These are phyloP conservation scores for Gymnorhina tibicen DNA, from an alignment of 2,113 vertebrate genomes.

Conservation along the genomic window DNA sequence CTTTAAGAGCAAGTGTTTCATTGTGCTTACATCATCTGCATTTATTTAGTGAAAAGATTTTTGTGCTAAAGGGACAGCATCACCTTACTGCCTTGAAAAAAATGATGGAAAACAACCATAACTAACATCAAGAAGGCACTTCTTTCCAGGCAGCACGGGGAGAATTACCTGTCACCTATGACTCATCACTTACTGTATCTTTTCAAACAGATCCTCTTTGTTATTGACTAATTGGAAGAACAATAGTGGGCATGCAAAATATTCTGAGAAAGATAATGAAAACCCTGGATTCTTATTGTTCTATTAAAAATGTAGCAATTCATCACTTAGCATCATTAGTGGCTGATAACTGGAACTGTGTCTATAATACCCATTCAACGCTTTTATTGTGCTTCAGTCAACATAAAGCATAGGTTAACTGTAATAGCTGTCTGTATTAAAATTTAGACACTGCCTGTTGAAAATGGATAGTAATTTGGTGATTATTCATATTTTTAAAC, in stretches of 20 bases:
- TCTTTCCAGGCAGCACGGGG: neutral
- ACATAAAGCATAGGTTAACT: conserved; percentile 24
- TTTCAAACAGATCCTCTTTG: conserved; percentile 39
- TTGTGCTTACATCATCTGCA: neutral
- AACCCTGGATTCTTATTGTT: conserved; percentile 31
- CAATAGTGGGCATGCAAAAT: conserved; percentile 5
- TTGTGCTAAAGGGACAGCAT: neutral
- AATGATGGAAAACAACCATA: neutral
- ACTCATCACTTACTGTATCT: conserved; percentile 33
- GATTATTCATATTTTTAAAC: conserved; percentile 56
- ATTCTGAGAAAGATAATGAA: conserved; percentile 39
- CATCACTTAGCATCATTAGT: conserved; percentile 60
- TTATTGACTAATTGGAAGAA: conserved; percentile 49
- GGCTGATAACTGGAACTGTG: neutral
- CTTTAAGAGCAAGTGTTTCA: neutral
- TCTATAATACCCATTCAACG: conserved; percentile 5
- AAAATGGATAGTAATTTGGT: conserved; percentile 44
- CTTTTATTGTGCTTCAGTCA: conserved; percentile 43
- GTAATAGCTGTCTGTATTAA: conserved; percentile 21
- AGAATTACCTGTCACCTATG: conserved; percentile 50
- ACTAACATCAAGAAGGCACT: neutral
- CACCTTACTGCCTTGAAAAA: conserved; percentile 1
- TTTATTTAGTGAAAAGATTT: neutral
- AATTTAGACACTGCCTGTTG: conserved; percentile 18
- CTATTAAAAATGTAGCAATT: conserved; percentile 58